Evolutionary conservation across 2,113 vertebrate genomes (phyloP), one percentile per base, ranked within the genome.

Genomic region (Benthochromis sp.): DNA sequence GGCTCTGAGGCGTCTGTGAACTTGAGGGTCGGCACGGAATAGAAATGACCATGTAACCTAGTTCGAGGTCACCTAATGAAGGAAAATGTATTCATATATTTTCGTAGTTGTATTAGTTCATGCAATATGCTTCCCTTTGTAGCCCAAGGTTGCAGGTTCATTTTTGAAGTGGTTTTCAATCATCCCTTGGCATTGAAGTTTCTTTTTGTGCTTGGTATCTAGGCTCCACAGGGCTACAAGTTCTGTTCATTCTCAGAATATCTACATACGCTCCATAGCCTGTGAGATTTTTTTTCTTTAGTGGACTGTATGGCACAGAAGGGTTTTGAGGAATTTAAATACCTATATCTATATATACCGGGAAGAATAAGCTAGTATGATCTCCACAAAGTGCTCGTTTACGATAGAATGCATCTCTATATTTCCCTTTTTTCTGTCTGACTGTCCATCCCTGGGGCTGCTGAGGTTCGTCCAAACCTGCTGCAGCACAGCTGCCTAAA

Each of bases 31-130:
- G 86, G 88, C 53, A 4, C 89, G 73, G 93, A 95, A 96, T 95
- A 90, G 94, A 93, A 96, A 95, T 94, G 95, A 94, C 93, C 90
- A 92, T 89, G 92, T 92, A 94, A 93, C 92, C 94, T 92, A 94
- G 92, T 94, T 94, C 89, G 92, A 96, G 95, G 95, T 95, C 95
- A 94, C 85, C 88, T 96, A 95, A 96, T 96, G 92, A 95, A 92
- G 93, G 81, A 89, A 94, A 93, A 94, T 93, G 88, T 90, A 96
- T 96, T 95, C 92, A 95, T 92, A 92, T 95, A 93, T 95, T 95
- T 94, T 90, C 71, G 91, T 91, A 79, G 87, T 91, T 93, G 94
- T 92, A 94, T 95, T 96, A 95, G 92, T 94, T 83, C 54, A 71
- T 7, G 82, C 88, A 89, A 86, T 94, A 93, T 92, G 88, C 88